phyloP scores from a whole-genome alignment of 2,113 vertebrate genomes.

The Tragelaphus strepsiceros region DNA sequence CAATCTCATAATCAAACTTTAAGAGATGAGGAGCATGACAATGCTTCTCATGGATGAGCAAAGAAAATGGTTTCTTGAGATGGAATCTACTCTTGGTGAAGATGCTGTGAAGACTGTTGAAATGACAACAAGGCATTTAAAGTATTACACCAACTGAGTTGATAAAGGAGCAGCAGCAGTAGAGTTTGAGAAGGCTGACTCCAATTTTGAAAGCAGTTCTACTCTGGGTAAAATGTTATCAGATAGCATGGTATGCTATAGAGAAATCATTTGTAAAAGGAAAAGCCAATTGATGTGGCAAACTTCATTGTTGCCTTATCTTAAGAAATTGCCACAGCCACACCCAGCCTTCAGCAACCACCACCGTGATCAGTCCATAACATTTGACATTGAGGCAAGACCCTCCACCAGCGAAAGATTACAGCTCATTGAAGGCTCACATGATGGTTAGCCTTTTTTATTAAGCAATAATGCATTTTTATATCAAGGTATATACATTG shows the following conservation, averaged over 20 bases:
- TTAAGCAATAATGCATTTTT: background rate
- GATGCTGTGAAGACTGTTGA: background rate
- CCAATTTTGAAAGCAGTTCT: background rate
- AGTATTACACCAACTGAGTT: background rate
- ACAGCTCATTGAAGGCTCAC: background rate
- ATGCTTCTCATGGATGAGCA: background rate
- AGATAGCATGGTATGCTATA: background rate
- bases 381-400: background rate
- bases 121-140: background rate
- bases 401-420: background rate
- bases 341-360: background rate
- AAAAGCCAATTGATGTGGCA: background rate
- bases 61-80: background rate
- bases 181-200: background rate
- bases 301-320: background rate
- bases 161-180: background rate
- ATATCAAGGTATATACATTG: background rate
- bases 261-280: background rate
- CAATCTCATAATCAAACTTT: background rate
- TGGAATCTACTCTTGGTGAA: background rate
- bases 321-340: background rate
- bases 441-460: background rate
- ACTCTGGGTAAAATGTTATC: background rate
- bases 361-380: background rate
- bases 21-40: background rate